phyloP scores from a whole-genome alignment of 2,888 invertebrate species.

The Sympetrum striolatum region DNA sequence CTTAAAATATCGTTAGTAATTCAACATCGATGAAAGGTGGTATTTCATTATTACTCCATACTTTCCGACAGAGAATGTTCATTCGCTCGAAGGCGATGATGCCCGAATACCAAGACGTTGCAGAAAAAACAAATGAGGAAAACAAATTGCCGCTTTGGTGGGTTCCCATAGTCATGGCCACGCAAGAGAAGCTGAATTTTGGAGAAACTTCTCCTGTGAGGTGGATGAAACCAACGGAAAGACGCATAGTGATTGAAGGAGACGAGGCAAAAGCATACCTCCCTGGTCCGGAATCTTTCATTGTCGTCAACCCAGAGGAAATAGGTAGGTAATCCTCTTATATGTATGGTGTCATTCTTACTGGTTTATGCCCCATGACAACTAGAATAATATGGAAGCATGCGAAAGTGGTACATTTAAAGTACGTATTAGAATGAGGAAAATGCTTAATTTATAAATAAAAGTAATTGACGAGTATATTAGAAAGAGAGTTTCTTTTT shows the following conservation, averaged over 20 bases:
- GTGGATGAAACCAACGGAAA: constrained; percentile 42
- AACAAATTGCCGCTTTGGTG: constrained; percentile 72
- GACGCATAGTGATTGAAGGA: constrained; percentile 57
- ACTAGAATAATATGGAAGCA: no score
- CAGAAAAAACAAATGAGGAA: constrained; percentile 52
- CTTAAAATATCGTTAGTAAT: no score
- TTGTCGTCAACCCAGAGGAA: constrained; percentile 84
- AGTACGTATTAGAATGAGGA: no score
- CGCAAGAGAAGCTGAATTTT: constrained; percentile 68
- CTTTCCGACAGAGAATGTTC: constrained; percentile 36
- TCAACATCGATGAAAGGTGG: background rate
- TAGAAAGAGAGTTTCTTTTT: no score
- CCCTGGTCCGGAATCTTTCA: constrained; percentile 68
- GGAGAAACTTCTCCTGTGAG: constrained; percentile 62
- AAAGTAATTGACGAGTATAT: no score
- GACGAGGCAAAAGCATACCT: constrained; percentile 64
- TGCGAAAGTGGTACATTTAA: no score
- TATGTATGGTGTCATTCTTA: no score
- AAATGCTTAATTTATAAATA: no score
- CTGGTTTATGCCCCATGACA: no score
- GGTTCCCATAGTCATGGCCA: constrained; percentile 72
- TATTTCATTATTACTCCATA: constrained; percentile 41
- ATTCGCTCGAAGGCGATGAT: background rate
- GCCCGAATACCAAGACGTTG: constrained; percentile 74
- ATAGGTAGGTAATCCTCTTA: constrained; percentile 66